Evolutionary conservation across 2,113 vertebrate species (phyloP).

Genomic region (Megaceryle torquata): DNA sequence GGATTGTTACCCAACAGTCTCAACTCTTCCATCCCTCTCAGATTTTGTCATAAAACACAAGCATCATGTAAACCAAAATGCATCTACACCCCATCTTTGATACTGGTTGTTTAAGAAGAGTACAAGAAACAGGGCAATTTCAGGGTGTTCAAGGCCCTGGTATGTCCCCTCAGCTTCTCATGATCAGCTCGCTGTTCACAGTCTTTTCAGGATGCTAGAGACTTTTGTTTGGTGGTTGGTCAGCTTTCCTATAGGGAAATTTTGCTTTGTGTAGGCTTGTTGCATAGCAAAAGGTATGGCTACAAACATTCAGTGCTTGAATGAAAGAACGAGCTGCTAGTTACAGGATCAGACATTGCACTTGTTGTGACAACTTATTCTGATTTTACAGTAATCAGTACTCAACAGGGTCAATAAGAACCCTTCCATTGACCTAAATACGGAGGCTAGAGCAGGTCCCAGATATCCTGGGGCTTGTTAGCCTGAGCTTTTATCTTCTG

Average conservation of each 20-base stretch:
- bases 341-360: not conserved
- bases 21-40: not conserved
- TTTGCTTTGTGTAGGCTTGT: not conserved
- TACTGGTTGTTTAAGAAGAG: not conserved
- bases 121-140: not conserved
- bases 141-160: not conserved
- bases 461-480: not conserved
- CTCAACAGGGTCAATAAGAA: not conserved
- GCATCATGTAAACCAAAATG: not conserved
- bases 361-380: not conserved
- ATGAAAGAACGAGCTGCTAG: not conserved
- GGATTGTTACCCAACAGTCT: not conserved
- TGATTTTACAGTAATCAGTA: not conserved
- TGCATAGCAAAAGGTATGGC: not conserved
- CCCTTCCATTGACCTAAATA: not conserved
- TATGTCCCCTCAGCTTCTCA: not conserved
- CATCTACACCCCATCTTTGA: not conserved
- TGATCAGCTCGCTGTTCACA: not conserved
- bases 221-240: not conserved
- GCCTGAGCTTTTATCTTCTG: not conserved
- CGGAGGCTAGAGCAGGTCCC: not conserved
- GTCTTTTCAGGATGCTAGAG: not conserved
- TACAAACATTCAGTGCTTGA: not conserved
- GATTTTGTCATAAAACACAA: not conserved
- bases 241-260: not conserved